Base-by-base conservation (phyloP, 2,113 vertebrate species). In the Myrmecophaga tridactyla region DNA sequence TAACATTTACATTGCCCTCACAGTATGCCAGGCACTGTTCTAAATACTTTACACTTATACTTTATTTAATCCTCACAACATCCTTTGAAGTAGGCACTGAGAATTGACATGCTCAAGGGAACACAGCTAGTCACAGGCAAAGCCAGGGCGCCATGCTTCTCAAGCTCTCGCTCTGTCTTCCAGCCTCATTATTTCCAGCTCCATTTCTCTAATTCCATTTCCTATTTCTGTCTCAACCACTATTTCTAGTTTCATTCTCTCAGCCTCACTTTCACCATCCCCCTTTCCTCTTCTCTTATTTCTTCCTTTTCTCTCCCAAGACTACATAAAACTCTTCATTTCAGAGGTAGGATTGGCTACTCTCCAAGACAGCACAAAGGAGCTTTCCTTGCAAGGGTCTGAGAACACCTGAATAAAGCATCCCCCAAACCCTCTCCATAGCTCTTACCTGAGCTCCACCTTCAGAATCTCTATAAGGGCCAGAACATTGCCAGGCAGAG, bases 21-120 rank as follows among this genome's bases (percentile, higher is more conserved):
- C 20, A 7, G 0, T 27, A 27, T 1, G 4, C 34, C 12, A 11
- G 65, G 14, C 12, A 39, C 36, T 1, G 0, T 18, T 31, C 72
- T 41, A 11, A 60, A 10, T 1, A 0, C 43, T 5, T 20, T 25
- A 5, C 13, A 0, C 0, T 2, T 2, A 15, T 0, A 23, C 48
- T 70, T 36, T 14, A 12, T 1, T 3, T 3, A 20, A 15, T 20
- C 4, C 15, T 53, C 56, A 25, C 60, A 36, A 34, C 7, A 1
- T 27, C 10, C 20, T 70, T 39, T 2, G 23, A 31, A 67, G 67
- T 7, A 53, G 23, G n/a, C 72, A 20, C 41, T n/a, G 89, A 90
- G 51, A 72, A 62, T 31, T 2, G 56, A 73, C 60, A 34, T 39
- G 18, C 78, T 51, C 7, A 25, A 78, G 56, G 63, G 2, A 62